Base-by-base conservation (phyloP, 2,113 vertebrate genomes). In the Hymenochirus boettgeri region DNA sequence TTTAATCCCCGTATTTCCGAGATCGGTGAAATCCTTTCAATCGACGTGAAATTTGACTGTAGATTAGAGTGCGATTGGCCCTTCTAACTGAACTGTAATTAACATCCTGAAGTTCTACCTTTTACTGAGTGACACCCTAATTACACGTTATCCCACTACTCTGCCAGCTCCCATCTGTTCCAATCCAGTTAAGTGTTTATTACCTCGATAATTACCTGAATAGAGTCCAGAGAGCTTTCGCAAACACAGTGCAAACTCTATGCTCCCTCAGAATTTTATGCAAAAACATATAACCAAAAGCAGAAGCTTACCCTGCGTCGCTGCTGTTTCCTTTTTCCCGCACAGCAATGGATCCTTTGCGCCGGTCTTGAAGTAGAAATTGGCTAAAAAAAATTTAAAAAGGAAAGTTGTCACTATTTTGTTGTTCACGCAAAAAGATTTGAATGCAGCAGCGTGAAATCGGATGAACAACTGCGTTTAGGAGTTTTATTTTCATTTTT, bases 271-370 rank as follows among this genome's bases (percentile, higher is more conserved):
- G n/a, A n/a, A n/a, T n/a, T n/a, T n/a, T n/a, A n/a, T n/a, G n/a
- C n/a, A n/a, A n/a, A n/a, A n/a, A n/a, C n/a, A n/a, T n/a, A n/a
- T n/a, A n/a, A n/a, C n/a, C n/a, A n/a, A n/a, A n/a, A n/a, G n/a
- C n/a, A n/a, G n/a, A n/a, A n/a, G 89, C 95, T 77, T 86, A 99
- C 96, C 96, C 96, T 33, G 96, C 92, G 37, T 99, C 96, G 15
- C 69, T 85, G 76, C 92, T 94, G 65, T 91, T 94, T 73, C 96
- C n/a, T n/a, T n/a, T n/a, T n/a, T n/a, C n/a, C n/a, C 96, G 9
- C 96, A 99, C 71, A 99, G 86, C 72, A 99, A 82, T 67, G 91
- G 88, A 42, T 98, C 95, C 12, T 92, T 90, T 37, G 89, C 88
- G 72, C 92, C 95, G 22, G 93, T 92, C 70, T 93, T 85, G 73